A percentile compares a stretch with the other conserved stretches of the same genome.
Evolutionary conservation across 2,113 vertebrate genomes (phyloP).

Genomic region (Sigmodon hispidus): DNA sequence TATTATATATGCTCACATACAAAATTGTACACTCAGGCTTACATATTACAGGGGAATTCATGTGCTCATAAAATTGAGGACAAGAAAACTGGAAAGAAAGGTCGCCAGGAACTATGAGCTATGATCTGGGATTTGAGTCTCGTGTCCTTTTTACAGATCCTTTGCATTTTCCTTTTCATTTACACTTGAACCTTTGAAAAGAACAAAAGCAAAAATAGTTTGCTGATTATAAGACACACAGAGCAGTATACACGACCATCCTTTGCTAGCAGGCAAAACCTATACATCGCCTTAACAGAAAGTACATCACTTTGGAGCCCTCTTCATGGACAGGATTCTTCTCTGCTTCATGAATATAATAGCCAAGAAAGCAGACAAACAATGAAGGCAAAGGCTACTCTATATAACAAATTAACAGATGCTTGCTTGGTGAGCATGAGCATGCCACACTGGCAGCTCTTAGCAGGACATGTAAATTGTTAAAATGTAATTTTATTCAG

Average conservation of each 20-base stretch:
- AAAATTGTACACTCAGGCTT: background rate
- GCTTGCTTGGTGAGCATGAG: too few relatives aligned
- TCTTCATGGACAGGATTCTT: background rate
- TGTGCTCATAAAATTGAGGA: background rate
- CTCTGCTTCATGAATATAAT: background rate
- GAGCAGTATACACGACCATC: background rate
- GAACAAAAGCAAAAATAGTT: background rate
- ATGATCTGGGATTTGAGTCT: background rate
- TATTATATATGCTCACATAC: background rate
- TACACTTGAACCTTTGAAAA: slow-evolving; percentile 35
- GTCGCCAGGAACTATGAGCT: background rate
- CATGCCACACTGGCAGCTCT: background rate
- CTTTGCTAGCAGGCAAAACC: slow-evolving; percentile 5
- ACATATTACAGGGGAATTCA: background rate
- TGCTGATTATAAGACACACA: background rate
- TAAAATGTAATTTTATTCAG: background rate
- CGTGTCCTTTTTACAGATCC: background rate
- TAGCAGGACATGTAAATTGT: background rate
- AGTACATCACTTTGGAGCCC: background rate
- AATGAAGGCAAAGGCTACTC: background rate
- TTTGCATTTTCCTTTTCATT: background rate
- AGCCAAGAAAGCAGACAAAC: slow-evolving; percentile 29
- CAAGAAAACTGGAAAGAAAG: slow-evolving; percentile 13
- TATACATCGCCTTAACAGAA: background rate
- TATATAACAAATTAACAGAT: background rate